A percentile compares a stretch with the other conserved stretches of the same genome.
Evolutionary conservation across 2,113 vertebrate species (phyloP).

Genomic region (Arizona elegans): DNA sequence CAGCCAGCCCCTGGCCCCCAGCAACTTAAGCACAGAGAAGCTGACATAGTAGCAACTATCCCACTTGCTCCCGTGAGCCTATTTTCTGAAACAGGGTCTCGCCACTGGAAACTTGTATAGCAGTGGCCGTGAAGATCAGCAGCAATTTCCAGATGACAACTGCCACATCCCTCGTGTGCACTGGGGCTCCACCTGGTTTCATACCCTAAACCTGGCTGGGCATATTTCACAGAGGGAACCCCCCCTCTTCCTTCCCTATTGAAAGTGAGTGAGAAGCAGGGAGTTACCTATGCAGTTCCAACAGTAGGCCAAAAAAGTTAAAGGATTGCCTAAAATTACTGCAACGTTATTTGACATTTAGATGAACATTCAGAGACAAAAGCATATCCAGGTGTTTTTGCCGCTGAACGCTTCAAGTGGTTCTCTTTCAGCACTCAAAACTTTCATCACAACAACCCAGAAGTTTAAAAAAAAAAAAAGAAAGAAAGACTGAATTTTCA

Average conservation of each 20-base stretch:
- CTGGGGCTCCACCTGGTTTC: not conserved
- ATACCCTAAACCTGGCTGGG: not conserved
- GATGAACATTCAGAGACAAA: not conserved
- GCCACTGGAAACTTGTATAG: not conserved
- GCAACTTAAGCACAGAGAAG: not conserved
- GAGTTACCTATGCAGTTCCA: not conserved
- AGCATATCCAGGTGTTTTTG: not conserved
- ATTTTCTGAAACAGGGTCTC: not conserved
- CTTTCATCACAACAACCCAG: constrained; percentile 3
- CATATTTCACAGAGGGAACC: not conserved
- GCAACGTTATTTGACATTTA: not conserved
- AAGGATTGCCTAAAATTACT: not conserved
- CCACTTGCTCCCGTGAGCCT: not conserved
- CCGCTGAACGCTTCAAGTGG: not conserved
- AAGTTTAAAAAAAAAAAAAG: not conserved
- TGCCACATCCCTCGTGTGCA: not conserved
- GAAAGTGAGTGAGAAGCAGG: not conserved
- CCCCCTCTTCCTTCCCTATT: not conserved
- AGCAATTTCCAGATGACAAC: not conserved
- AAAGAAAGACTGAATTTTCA: constrained; percentile 25
- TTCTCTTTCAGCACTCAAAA: not conserved
- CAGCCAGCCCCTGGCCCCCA: not conserved
- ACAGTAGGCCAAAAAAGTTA: not conserved
- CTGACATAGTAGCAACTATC: not conserved
- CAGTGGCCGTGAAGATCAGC: not conserved